A percentile compares a stretch with the other conserved stretches of the same genome.
phyloP scores from a whole-genome alignment of 2,113 vertebrate genomes.

The Cnemophilus loriae region DNA sequence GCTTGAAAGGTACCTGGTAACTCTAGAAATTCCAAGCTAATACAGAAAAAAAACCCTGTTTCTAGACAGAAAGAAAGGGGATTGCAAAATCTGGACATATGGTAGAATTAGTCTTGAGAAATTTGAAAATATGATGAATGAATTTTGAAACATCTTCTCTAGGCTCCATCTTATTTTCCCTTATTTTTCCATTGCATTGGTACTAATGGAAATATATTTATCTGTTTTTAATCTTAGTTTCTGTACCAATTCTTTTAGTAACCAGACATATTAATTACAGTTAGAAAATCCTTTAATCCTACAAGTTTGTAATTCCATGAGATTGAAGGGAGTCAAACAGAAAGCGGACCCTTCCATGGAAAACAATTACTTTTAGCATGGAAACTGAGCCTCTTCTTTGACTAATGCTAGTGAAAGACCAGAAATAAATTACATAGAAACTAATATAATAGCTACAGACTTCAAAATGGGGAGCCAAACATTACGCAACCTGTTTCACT shows the following conservation, averaged over 20 bases:
- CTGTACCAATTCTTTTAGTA: background rate
- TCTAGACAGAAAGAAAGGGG: background rate
- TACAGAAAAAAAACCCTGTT: background rate
- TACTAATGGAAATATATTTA: background rate
- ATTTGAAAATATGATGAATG: background rate
- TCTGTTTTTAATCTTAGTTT: background rate
- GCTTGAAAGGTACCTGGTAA: background rate
- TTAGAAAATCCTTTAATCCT: background rate
- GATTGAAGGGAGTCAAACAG: background rate
- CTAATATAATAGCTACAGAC: background rate
- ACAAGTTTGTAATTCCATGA: background rate
- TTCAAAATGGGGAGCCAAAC: background rate
- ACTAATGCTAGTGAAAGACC: background rate
- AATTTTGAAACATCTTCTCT: background rate
- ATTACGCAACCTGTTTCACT: slow-evolving; percentile 45
- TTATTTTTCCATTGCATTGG: background rate
- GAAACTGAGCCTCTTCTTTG: background rate
- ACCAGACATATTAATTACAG: background rate
- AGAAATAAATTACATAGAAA: slow-evolving; percentile 18
- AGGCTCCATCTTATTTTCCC: background rate
- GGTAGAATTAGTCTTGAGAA: background rate
- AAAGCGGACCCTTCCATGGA: background rate
- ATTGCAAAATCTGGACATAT: background rate
- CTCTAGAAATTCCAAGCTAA: background rate
- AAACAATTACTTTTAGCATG: background rate